These are phyloP conservation scores for Amphipyra tragopoginis DNA, from an alignment of 2,888 invertebrate genomes.

Conservation along the genomic window DNA sequence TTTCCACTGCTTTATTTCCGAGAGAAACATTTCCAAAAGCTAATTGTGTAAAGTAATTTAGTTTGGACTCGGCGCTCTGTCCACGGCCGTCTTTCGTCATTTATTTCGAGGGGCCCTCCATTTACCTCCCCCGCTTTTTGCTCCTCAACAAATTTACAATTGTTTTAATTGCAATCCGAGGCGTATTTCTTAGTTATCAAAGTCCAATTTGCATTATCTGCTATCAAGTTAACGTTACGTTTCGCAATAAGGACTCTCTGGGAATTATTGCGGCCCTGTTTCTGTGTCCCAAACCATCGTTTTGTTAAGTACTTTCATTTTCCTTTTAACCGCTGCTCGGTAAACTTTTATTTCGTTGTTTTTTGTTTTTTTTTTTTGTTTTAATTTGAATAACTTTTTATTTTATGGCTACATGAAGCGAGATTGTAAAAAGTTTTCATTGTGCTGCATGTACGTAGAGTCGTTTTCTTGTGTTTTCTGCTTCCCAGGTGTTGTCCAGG, in stretches of 20 bases:
- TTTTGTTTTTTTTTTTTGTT: slow-evolving; percentile 54
- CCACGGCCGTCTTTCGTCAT: slow-evolving; percentile 72
- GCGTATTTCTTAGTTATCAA: slow-evolving; percentile 73
- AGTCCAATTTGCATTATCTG: slow-evolving; percentile 73
- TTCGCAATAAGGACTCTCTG: slow-evolving; percentile 51
- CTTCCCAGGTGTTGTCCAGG: background rate
- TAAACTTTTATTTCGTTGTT: slow-evolving; percentile 67
- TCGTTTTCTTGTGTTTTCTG: slow-evolving; percentile 25
- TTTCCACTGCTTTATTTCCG: slow-evolving; percentile 61
- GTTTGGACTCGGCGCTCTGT: slow-evolving; percentile 71
- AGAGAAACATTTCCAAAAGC: slow-evolving; percentile 72
- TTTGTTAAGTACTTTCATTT: slow-evolving; percentile 69
- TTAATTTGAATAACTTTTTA: slow-evolving; percentile 60
- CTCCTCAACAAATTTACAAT: slow-evolving; percentile 67
- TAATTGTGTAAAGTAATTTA: slow-evolving; percentile 81
- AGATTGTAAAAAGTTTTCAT: slow-evolving; percentile 50
- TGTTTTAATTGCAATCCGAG: slow-evolving; percentile 74
- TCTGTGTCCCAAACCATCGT: slow-evolving; percentile 59
- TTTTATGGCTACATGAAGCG: slow-evolving; percentile 56
- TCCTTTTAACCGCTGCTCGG: slow-evolving; percentile 65
- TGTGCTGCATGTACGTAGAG: slow-evolving; percentile 26
- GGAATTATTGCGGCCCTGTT: slow-evolving; percentile 57
- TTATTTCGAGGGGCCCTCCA: slow-evolving; percentile 73
- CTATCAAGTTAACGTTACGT: slow-evolving; percentile 58
- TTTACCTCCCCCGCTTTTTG: slow-evolving; percentile 69